Evolutionary conservation across 2,113 vertebrate species (phyloP).

Genomic region (Trinectes maculatus): DNA sequence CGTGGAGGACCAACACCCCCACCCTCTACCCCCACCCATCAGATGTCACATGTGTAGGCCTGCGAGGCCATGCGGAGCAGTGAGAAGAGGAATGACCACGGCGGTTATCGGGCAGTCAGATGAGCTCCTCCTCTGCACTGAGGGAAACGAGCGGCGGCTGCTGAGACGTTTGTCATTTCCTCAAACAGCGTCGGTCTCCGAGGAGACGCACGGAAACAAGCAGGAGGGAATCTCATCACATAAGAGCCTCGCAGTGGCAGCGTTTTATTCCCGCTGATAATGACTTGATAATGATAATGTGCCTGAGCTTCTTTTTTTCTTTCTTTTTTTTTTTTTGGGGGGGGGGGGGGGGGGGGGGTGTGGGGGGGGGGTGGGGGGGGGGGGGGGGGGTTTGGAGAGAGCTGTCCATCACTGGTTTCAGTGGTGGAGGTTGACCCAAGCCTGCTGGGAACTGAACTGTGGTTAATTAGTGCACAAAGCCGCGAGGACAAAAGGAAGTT

Average conservation of each 20-base stretch:
- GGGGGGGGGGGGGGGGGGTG: too few relatives aligned
- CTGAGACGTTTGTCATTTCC: slow-evolving; percentile 44
- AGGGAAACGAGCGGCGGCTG: slow-evolving; percentile 30
- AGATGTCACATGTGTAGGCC: too few relatives aligned
- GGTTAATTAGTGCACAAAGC: slow-evolving; percentile 81
- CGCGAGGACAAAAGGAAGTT: slow-evolving; percentile 62
- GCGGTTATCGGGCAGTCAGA: too few relatives aligned
- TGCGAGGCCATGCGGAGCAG: too few relatives aligned
- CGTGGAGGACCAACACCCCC: too few relatives aligned
- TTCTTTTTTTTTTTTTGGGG: slow-evolving; percentile 28
- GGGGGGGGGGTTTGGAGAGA: slow-evolving; percentile 65
- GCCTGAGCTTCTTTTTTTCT: not conserved
- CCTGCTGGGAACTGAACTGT: slow-evolving; percentile 81
- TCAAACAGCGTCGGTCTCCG: slow-evolving; percentile 36
- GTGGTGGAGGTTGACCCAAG: slow-evolving; percentile 63
- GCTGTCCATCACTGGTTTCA: slow-evolving; percentile 68
- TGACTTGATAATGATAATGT: not conserved
- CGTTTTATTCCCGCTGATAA: slow-evolving; percentile 15
- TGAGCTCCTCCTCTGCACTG: not conserved
- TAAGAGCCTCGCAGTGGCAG: slow-evolving; percentile 12
- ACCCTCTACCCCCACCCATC: too few relatives aligned
- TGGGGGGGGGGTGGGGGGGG: too few relatives aligned
- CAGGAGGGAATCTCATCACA: slow-evolving; percentile 32
- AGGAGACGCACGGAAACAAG: slow-evolving; percentile 48
- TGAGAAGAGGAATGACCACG: slow-evolving; percentile 11